A percentile compares a stretch with the other conserved stretches of the same genome.
These are phyloP conservation scores for Dipodomys spectabilis DNA, from an alignment of 2,113 vertebrate genomes.

Conservation along the genomic window DNA sequence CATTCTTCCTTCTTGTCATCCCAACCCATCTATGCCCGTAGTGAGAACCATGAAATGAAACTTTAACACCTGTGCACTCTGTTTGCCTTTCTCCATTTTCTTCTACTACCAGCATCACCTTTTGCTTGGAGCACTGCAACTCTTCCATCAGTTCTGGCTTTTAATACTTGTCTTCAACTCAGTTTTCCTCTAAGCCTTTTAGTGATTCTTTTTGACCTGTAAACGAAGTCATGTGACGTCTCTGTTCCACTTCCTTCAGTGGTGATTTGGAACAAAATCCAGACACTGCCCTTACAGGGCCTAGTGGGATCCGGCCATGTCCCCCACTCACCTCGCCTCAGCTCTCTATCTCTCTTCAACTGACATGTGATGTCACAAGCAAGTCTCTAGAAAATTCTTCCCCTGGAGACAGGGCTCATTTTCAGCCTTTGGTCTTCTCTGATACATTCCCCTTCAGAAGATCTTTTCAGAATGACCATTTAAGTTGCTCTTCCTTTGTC, in stretches of 20 bases:
- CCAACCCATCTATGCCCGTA: background rate
- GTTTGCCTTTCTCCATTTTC: background rate
- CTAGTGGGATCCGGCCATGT: background rate
- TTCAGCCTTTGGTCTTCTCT: background rate
- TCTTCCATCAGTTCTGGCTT: background rate
- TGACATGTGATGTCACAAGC: background rate
- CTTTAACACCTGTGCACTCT: background rate
- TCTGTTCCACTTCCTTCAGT: background rate
- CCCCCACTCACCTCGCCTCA: background rate
- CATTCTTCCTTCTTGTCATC: background rate
- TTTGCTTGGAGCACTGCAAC: accelerated
- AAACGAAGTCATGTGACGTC: background rate
- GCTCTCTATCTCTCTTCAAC: background rate
- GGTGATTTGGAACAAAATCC: background rate
- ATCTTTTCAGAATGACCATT: background rate
- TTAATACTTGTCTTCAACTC: background rate
- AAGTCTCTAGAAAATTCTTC: conserved; percentile 34
- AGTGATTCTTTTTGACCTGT: background rate
- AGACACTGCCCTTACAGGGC: background rate
- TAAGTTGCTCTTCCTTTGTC: background rate
- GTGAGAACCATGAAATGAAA: background rate
- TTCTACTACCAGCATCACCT: background rate
- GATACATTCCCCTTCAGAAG: background rate
- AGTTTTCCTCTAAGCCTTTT: background rate
- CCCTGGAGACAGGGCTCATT: background rate